A percentile compares a stretch with the other conserved stretches of the same genome.
phyloP scores from a whole-genome alignment of 2,797 vertebrate genomes.

The Leucoraja ocellata region DNA sequence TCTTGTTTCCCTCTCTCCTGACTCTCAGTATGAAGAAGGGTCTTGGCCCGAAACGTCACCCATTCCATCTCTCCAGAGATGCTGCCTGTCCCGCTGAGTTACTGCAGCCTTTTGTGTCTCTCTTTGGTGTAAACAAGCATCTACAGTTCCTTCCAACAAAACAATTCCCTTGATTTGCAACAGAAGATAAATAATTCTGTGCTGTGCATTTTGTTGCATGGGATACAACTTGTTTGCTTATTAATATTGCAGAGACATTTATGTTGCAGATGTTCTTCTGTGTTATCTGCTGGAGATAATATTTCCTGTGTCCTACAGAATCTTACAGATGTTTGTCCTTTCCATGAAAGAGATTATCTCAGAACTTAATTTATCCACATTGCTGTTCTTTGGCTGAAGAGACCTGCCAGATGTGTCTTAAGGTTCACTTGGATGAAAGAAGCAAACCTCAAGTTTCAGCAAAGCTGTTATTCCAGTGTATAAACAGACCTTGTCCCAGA shows the following conservation, averaged over 20 bases:
- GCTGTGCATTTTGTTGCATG: neutral
- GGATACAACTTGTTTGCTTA: neutral
- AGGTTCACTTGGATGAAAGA: constrained; percentile 18
- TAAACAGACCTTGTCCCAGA: neutral
- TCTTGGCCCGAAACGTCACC: too few species aligned
- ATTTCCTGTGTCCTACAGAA: constrained; percentile 8
- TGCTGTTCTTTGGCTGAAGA: constrained; percentile 23
- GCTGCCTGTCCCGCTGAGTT: too few species aligned
- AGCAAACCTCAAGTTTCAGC: constrained; percentile 23
- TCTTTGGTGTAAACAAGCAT: too few species aligned
- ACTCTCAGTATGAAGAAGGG: too few species aligned
- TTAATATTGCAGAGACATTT: neutral
- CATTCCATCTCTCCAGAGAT: too few species aligned
- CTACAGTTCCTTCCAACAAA: too few species aligned
- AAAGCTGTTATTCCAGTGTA: neutral
- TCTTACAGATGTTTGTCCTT: constrained; percentile 32
- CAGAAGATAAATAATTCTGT: constrained; percentile 28
- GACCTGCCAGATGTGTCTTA: constrained; percentile 28
- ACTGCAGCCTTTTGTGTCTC: too few species aligned
- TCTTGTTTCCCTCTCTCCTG: too few species aligned
- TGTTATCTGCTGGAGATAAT: constrained; percentile 35
- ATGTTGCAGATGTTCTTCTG: constrained; percentile 9
- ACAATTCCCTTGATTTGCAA: neutral
- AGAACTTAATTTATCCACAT: constrained; percentile 22
- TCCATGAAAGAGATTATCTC: constrained; percentile 31